Base-by-base conservation (phyloP, 2,888 invertebrate genomes). In the Eumerus sabulonum region DNA sequence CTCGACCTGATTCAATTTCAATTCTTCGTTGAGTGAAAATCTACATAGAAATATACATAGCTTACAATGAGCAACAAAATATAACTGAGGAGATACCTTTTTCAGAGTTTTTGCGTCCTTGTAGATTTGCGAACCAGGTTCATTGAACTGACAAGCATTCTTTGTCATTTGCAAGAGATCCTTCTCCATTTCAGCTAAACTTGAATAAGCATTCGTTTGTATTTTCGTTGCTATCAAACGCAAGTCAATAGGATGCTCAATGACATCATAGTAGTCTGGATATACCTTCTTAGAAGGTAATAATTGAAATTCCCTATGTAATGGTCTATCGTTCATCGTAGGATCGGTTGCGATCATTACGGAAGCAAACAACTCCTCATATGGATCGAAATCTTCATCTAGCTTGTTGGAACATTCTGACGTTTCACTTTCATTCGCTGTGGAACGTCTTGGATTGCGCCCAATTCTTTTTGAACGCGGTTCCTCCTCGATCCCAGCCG, bases 111-210 rank as follows among this genome's bases (percentile, higher is more conserved):
- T 96, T 0, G 98, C 98, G 89, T 98, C 97, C 89, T 97, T 98
- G 87, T 98, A 98, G 84, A 99, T 98, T 87, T 95, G 94, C 12
- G 98, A 98, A 1, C 97, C 97, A 0, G 99, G 97, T 86, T 98
- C 98, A 87, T 99, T 99, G 86, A 98, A 99, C 14, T 93, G 91
- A 86, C 98, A 98, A 0, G 99, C 99, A 89, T 99, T 99, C 82
- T 95, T 94, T 53, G 96, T 95, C 95, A 99, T 96, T 60, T 96
- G 90, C 82, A 94, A 88, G 42, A 99, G 89, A 90, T 99, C 99
- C 79, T 93, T 93, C 87, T 98, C 98, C 90, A 99, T 91, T 64
- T 98, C 97, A 50, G 90, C 90, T 38, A 99, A 88, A 81, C 90
- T 92, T 0, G 91, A 90, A 86, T 99, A 99, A 63, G 94, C 93